Conservation (phyloP, 1,140 invertebrate genomes). For the Euura saliciscinereae region DNA sequence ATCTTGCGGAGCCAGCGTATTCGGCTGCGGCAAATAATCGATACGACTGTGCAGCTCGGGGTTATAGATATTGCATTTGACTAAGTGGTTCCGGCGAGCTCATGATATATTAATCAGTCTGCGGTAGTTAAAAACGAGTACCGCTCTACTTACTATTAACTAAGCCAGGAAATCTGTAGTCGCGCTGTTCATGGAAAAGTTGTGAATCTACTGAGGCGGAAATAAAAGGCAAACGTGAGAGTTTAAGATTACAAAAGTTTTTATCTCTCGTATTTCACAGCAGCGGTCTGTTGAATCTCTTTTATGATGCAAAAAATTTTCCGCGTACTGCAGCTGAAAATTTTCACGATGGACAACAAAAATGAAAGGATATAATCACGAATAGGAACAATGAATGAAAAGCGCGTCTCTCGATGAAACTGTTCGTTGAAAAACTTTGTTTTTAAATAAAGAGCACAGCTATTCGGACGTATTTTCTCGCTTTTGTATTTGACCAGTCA, state of each 20-base stretch:
- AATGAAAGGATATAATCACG: not conserved
- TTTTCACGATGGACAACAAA: not conserved
- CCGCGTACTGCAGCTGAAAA: not conserved
- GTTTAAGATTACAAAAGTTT: conserved; percentile 5
- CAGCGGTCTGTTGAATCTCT: not conserved
- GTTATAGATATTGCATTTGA: too few relatives aligned
- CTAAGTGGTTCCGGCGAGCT: too few relatives aligned
- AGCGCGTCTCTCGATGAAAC: not conserved
- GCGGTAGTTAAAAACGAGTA: too few relatives aligned
- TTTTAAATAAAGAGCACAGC: too few relatives aligned
- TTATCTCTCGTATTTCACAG: not conserved
- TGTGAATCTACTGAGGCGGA: not conserved
- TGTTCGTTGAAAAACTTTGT: not conserved
- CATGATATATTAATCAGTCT: too few relatives aligned
- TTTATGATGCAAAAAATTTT: not conserved
- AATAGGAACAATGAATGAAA: not conserved
- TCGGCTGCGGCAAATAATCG: too few relatives aligned
- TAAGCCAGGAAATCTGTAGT: not conserved
- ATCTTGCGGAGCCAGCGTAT: too few relatives aligned
- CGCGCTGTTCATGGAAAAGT: not conserved
- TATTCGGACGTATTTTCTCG: not conserved
- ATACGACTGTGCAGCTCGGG: too few relatives aligned
- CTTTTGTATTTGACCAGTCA: not conserved
- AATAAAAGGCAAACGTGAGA: not conserved
- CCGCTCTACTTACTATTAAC: not conserved